Evolutionary conservation across 2,113 vertebrate genomes (phyloP), one percentile per base, ranked within the genome.

Genomic region (Lasiurus borealis): DNA sequence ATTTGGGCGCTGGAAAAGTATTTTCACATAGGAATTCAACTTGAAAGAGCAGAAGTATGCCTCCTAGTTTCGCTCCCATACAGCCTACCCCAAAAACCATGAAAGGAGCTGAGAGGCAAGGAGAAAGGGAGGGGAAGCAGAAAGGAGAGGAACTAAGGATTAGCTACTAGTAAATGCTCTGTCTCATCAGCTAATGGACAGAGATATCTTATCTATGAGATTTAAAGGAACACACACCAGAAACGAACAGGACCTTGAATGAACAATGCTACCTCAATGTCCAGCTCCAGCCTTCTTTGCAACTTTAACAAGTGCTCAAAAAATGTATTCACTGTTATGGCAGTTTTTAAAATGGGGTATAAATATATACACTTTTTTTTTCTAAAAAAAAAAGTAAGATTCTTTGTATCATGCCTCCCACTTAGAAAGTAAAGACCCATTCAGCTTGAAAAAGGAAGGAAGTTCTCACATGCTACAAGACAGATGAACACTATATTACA

Each of bases 371-470:
- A 57, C 14, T 66, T 66, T 14, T 8, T 48, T 40, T 40, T 40
- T 40, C 40, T 40, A 40, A 40, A 40, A 40, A 40, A 27, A 88
- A 91, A 86, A 62, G n/a, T 4, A 27, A 85, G 8, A 48, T 77
- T 48, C 29, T 88, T 31, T 52, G 19, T 29, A 48, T 16, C 46
- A 78, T 29, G 23, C 4, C 31, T 89, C 48, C 36, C 31, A 57
- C 72, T 92, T 69, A 66, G 93, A 50, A 96, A 85, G 23, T 29
- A 23, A 57, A 75, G 44, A 31, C 14, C n/a, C 16, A 40, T 62
- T 78, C 40, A 52, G 19, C 64, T 75, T 73, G 82, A 31, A 89
- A 89, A 87, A 18, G 21, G 94, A 73, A 54, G 50, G 87, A 71
- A 82, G 78, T 68, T 76, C 72, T 57, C 54, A 73, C 46, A 10